Conservation (phyloP, 2,113 vertebrate species). For the Megatriorchis doriae region DNA sequence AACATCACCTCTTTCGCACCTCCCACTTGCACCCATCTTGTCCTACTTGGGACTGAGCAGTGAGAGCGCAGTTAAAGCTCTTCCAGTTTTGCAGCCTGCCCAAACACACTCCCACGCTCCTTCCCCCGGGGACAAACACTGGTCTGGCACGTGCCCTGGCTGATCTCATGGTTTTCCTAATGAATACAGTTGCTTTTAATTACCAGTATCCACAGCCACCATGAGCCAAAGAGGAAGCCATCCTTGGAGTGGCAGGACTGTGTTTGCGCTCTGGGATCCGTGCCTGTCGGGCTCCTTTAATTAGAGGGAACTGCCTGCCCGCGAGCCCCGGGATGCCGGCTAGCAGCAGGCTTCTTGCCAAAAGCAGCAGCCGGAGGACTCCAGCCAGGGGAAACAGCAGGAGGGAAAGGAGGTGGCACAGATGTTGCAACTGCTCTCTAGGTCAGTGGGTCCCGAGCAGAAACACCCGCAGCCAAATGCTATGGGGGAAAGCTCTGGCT, state of each 20-base stretch:
- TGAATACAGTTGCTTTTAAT: not conserved
- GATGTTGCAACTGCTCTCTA: not conserved
- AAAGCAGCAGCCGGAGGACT: not conserved
- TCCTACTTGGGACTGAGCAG: not conserved
- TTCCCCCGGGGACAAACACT: not conserved
- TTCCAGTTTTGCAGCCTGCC: not conserved
- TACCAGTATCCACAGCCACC: not conserved
- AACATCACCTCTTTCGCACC: not conserved
- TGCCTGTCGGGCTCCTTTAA: not conserved
- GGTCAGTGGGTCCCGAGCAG: not conserved
- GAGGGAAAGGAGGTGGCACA: not conserved
- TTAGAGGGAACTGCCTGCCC: not conserved
- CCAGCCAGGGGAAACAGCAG: not conserved
- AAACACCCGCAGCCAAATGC: not conserved
- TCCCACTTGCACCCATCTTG: not conserved
- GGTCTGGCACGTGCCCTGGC: not conserved
- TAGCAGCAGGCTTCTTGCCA: not conserved
- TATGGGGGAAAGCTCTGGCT: rapidly evolving
- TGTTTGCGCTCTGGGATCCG: not conserved
- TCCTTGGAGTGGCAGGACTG: not conserved
- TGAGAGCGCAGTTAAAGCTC: not conserved
- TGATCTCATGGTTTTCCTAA: not conserved
- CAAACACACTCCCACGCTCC: not conserved
- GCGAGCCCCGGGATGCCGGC: not conserved
- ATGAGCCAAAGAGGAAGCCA: not conserved